A percentile compares a stretch with the other conserved stretches of the same genome.
Conservation (phyloP, 2,888 invertebrate genomes). For the Drepana falcataria region DNA sequence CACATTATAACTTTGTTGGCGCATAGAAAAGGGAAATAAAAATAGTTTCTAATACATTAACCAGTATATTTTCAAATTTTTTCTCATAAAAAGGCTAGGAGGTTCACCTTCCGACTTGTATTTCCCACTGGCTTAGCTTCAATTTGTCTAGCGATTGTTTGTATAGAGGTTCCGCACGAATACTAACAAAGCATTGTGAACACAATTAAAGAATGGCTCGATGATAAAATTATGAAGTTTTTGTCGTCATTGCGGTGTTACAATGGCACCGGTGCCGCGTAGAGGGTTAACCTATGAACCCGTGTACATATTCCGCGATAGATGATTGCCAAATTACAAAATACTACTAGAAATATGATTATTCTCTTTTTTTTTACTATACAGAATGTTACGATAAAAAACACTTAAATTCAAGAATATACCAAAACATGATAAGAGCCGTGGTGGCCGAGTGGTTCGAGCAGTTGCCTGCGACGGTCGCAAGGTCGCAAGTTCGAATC, state of each 20-base stretch:
- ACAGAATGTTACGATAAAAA: no score
- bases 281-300: neutral
- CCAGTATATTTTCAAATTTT: neutral
- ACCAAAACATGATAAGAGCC: no score
- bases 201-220: conserved; percentile 47
- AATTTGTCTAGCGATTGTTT: conserved; percentile 21
- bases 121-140: conserved; percentile 8
- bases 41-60: no score
- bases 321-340: neutral
- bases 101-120: conserved; percentile 3
- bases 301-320: neutral
- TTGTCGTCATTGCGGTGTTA: conserved; percentile 32
- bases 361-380: neutral
- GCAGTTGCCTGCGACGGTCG: no score
- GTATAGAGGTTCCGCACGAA: conserved; percentile 13
- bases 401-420: no score
- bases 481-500: no score
- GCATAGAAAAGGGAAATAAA: no score
- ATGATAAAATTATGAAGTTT: conserved; percentile 54
- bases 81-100: neutral
- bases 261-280: conserved; percentile 26
- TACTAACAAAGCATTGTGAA: conserved; percentile 55
- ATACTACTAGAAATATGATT: neutral
- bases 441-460: no score
- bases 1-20: no score